Evolutionary conservation across 2,888 invertebrate genomes (phyloP), one percentile per base, ranked within the genome.

Genomic region (Acanthococcus lagerstroemiae): DNA sequence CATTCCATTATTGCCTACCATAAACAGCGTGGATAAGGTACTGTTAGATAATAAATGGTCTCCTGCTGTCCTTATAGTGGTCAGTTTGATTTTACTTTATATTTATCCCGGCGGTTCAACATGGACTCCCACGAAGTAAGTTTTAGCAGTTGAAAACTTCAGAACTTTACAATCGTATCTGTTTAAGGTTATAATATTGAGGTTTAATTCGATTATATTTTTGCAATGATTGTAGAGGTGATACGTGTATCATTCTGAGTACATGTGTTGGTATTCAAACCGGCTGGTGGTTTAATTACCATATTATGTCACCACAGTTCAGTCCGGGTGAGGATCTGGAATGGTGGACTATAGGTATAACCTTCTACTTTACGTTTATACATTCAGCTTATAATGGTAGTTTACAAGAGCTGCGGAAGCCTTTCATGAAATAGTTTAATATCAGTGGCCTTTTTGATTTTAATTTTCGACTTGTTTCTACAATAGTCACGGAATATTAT

Each of bases 101-200:
- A 86, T 84, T 74, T 89, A 92, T 76, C 95, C 94, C 0, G 83
- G 84, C 70, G 84, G 88, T 58, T 86, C 88, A 71, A 85, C 84
- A 73, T 93, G 93, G 92, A 93, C 91, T 61, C 92, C 93, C 6
- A 92, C 93, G 19, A 85, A 87, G 89, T 88, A 17, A n/a, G 25
- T n/a, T 44, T 2, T 37, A 37, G 2, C n/a, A 2, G 37, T 9
- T 37, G 37, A 37, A 37, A 37, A 37, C 37, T 37, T 37, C n/a
- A n/a, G n/a, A n/a, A n/a, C n/a, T n/a, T 37, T 3, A 9, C 37
- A 37, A 2, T 37, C n/a, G n/a, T 37, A 3, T 37, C 37, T n/a
- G 1, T 1, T 37, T 37, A 15, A 15, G 12, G 12, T 9, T 30
- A 15, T 30, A 37, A 1, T 37, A 15, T 37, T n/a, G n/a, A 37